phyloP scores from a whole-genome alignment of 92 coral and sea anemone genomes.

The Parazoanthus swiftii region DNA sequence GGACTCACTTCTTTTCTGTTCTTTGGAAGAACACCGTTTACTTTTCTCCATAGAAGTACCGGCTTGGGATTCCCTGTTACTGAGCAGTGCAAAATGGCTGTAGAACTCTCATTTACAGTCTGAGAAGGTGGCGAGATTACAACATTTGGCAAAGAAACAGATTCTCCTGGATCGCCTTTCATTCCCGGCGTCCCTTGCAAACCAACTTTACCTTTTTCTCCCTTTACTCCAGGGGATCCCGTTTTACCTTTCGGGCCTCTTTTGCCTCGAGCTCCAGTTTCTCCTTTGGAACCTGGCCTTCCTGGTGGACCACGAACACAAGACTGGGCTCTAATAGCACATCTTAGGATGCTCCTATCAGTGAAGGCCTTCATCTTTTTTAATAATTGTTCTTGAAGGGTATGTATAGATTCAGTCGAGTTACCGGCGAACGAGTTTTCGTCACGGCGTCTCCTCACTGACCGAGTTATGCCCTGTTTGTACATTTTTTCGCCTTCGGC shows the following conservation, averaged over 20 bases:
- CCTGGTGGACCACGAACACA: conserved; percentile 24
- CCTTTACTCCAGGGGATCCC: not conserved
- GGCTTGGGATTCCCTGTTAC: conserved; percentile 25
- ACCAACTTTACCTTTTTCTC: too few relatives aligned
- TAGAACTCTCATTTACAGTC: not conserved
- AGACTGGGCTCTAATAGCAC: not conserved
- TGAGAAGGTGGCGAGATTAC: conserved; percentile 13
- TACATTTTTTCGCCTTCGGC: not conserved
- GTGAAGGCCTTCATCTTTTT: not conserved
- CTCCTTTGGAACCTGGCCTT: conserved; percentile 26
- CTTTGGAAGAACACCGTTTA: conserved; percentile 19
- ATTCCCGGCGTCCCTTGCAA: not conserved
- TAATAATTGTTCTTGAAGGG: not conserved
- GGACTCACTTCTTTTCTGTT: not conserved
- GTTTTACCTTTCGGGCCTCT: conserved; percentile 9
- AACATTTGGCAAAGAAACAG: conserved; percentile 13
- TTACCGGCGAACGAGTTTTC: not conserved
- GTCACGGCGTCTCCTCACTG: not conserved
- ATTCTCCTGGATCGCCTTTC: conserved; percentile 16
- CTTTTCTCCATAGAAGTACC: conserved; percentile 1
- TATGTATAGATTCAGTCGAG: conserved; percentile 10
- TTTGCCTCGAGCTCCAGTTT: not conserved
- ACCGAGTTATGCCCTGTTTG: not conserved
- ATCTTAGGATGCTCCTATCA: not conserved
- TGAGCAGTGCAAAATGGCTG: conserved; percentile 11